Evolutionary conservation across 2,888 invertebrate genomes (phyloP), one percentile per base, ranked within the genome.

Genomic region (Drosophila suboccidentalis): DNA sequence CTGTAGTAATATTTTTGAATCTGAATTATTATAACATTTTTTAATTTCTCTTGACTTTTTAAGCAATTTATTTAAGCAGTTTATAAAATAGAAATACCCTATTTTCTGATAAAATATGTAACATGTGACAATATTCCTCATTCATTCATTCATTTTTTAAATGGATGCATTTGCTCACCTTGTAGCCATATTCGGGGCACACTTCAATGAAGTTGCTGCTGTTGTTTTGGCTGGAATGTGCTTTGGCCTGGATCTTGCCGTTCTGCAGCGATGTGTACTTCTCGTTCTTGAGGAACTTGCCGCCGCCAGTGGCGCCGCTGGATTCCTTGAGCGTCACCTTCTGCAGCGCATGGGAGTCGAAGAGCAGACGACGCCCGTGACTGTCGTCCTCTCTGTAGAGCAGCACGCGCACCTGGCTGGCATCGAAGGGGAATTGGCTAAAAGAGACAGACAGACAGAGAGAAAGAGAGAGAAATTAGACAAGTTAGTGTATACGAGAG

Each of bases 381-480:
- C 95, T 95, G 91, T 97, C 97, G 92, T 97, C 97, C 94, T 98
- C 98, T 91, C 96, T 95, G 93, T 96, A 97, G 77, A 98, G 94
- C 90, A 98, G 94, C 87, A 98, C 94, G 82, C 97, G 94, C 70
- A 98, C 95, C 94, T 96, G 96, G 81, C 94, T 94, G 78, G 94
- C 94, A 88, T 94, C 94, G 93, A 96, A 95, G 84, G 95, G 94
- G 92, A 94, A 94, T 80, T 92, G 92, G 78, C 93, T 93, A 78
- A 10, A 86, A 87, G 46, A 50, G 38, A 1, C 29, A 22, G 10
- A 26, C n/a, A 43, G 4, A 55, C 10, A 46, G 11, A 26, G 3
- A 46, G 19, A 38, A 13, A 58, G 38, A 38, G 13, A 49, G 13
- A 8, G 11, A 22, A 26, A n/a, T 4, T 22, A 22, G 1, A 22